Evolutionary conservation across 2,888 invertebrate genomes (phyloP).

Genomic region (Pardosa pseudoannulata): DNA sequence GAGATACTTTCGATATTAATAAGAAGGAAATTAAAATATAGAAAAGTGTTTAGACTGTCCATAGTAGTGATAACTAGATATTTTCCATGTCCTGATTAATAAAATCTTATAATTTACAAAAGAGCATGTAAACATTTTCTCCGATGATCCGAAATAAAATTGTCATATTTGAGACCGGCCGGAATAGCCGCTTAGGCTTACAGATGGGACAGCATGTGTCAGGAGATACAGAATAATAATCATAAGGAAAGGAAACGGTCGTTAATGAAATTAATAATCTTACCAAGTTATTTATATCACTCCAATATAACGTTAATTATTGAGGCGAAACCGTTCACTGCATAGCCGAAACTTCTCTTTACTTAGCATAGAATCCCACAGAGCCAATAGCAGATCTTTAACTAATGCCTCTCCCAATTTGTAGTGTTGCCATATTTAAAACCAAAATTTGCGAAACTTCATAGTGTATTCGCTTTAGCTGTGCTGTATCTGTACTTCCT

Average conservation of each 20-base stretch:
- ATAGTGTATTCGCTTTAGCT: no score
- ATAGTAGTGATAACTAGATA: no score
- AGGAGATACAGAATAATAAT: not conserved
- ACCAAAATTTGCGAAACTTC: no score
- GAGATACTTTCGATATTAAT: no score
- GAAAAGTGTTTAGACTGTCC: no score
- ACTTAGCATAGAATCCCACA: not conserved
- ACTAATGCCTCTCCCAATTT: slow-evolving; percentile 31
- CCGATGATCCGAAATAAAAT: no score
- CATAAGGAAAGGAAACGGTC: not conserved
- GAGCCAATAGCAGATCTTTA: slow-evolving; percentile 23
- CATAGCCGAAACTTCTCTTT: not conserved
- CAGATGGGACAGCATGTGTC: slow-evolving; percentile 19
- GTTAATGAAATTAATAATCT: not conserved
- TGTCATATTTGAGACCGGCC: slow-evolving; percentile 12
- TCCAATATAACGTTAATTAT: not conserved
- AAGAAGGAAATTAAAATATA: no score
- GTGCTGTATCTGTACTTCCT: no score
- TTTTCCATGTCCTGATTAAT: no score
- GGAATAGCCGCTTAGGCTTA: slow-evolving; percentile 27
- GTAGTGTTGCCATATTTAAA: slow-evolving; percentile 7
- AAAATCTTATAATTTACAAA: no score
- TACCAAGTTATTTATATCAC: not conserved
- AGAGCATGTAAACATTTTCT: no score
- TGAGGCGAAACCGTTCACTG: not conserved